Base-by-base conservation (phyloP, 2,888 invertebrate species). In the Fragum sueziense region DNA sequence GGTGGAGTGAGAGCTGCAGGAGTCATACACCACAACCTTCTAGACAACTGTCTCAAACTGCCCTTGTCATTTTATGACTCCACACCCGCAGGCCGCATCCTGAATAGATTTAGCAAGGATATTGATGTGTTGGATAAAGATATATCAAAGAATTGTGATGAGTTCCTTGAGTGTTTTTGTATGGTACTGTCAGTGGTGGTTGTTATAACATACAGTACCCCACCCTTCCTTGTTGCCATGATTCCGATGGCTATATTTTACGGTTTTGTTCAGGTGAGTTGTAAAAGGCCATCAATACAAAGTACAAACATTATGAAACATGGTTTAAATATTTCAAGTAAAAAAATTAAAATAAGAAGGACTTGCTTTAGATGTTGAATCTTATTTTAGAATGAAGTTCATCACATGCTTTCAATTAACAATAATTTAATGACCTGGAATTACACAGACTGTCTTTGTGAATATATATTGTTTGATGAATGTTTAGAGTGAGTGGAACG, bases 51-150 rank as follows among this genome's bases (percentile, higher is more conserved):
- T 17, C 31, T 92, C 62, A 81, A 82, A 27, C 86, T 90, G 0
- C 89, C 91, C 14, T 59, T 90, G 78, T 70, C 72, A 11, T 89
- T 91, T 78, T 91, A 86, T 86, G 89, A 91, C 33, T 88, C 90
- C 11, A 94, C 93, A 20, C 93, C 93, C 7, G 85, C 91, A 20
- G 94, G 94, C 33, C 88, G 93, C 47, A 91, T 94, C 51, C 80
- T 94, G 62, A 94, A 94, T 84, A 89, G 94, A 52, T 88, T 88
- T 82, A 85, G 90, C 72, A 92, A 92, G 78, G 92, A 91, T 74
- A 85, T 92, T 9, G 93, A 93, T 79, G 82, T 86, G 3, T 71
- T 92, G 9, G 92, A 92, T 81, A 85, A 79, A 17, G 71, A 85
- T 33, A 86, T 92, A 9, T 91, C 91, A 4, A 61, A 54, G 77